A percentile compares a stretch with the other conserved stretches of the same genome.
These are phyloP conservation scores for Chromis chromis DNA, from an alignment of 2,797 vertebrate species.

Conservation along the genomic window DNA sequence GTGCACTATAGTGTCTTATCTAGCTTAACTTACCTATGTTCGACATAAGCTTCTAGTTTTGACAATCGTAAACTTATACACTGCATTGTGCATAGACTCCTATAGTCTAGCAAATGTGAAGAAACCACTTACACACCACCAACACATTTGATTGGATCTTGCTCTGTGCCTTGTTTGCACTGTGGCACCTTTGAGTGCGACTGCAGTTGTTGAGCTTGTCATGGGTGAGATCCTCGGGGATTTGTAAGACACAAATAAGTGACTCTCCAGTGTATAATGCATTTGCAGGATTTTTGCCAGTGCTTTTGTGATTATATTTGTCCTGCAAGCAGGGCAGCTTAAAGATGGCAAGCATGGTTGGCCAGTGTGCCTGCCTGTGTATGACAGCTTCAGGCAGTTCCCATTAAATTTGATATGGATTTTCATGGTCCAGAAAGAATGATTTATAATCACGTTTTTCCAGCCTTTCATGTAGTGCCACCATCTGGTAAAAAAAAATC, in stretches of 20 bases:
- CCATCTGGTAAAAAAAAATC: conserved; percentile 24
- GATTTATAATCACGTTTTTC: conserved; percentile 40
- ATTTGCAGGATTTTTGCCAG: conserved; percentile 39
- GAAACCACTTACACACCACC: conserved; percentile 31
- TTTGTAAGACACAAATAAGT: conserved; percentile 58
- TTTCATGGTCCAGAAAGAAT: conserved; percentile 34
- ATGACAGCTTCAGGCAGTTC: conserved; percentile 42
- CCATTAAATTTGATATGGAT: conserved; percentile 51
- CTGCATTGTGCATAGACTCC: background rate
- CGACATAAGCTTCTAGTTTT: conserved; percentile 1
- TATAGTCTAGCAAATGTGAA: conserved; percentile 20
- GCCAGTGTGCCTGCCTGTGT: conserved; percentile 33
- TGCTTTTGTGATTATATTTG: conserved; percentile 48
- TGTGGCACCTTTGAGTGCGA: conserved; percentile 54
- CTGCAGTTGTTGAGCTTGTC: conserved; percentile 50
- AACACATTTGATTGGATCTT: conserved; percentile 62
- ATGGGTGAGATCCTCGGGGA: conserved; percentile 60
- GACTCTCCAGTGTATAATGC: conserved; percentile 46
- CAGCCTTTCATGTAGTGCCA: conserved; percentile 37
- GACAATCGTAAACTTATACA: background rate
- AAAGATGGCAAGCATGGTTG: conserved; percentile 28
- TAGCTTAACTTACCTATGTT: conserved; percentile 6
- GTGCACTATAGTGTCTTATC: background rate
- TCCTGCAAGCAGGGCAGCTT: conserved; percentile 20
- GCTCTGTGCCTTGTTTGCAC: conserved; percentile 50